Percentiles rank a stretch among this genome's conserved stretches.
Evolutionary conservation across 2,888 invertebrate species (phyloP).

Genomic region (Apamea epomidion): DNA sequence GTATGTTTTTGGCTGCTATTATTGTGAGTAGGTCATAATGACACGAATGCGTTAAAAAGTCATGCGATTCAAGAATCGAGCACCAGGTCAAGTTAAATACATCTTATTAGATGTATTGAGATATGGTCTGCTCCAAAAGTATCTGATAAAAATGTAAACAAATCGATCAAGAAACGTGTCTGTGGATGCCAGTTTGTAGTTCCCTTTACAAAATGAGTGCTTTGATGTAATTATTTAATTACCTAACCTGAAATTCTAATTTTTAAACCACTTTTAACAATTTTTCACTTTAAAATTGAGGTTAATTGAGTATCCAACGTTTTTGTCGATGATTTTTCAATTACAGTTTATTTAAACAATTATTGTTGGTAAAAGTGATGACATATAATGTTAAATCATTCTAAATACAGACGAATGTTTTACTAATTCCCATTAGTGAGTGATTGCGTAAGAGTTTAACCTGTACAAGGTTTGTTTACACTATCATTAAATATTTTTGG

Average conservation of each 20-base stretch:
- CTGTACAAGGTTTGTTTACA: neutral
- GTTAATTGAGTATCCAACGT: neutral
- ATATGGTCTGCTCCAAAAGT: neutral
- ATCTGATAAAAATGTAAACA: neutral
- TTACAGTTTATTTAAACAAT: neutral
- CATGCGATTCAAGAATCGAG: constrained; percentile 9
- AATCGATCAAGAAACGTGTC: neutral
- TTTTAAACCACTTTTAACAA: too few relatives aligned
- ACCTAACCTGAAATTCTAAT: neutral
- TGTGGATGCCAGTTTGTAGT: neutral
- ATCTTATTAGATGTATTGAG: constrained; percentile 32
- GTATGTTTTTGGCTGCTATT: neutral
- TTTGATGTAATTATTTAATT: neutral
- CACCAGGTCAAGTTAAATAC: constrained; percentile 28
- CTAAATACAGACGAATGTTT: neutral
- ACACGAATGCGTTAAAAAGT: neutral
- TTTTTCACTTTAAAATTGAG: neutral
- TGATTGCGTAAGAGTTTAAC: neutral
- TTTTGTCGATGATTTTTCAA: neutral
- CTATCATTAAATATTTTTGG: neutral
- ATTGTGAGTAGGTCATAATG: neutral
- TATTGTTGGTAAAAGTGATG: neutral
- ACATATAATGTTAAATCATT: neutral
- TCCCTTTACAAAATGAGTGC: neutral
- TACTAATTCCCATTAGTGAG: neutral